Percentiles rank a stretch among this genome's conserved stretches.
phyloP scores from a whole-genome alignment of 1,140 invertebrate genomes.

The Ooceraea biroi region DNA sequence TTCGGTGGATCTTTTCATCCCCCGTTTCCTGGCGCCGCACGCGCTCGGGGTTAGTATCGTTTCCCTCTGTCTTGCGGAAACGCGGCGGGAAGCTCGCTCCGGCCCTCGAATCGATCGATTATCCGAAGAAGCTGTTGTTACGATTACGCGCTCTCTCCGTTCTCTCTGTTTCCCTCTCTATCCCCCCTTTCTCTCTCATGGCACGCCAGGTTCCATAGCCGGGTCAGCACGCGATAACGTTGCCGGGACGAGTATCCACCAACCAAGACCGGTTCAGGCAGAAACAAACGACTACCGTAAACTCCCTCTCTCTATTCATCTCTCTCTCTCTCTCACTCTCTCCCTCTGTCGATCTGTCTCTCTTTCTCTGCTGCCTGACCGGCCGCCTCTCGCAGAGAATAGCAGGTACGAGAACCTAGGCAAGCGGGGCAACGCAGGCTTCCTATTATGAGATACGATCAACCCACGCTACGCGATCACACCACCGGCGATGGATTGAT shows the following conservation, averaged over 20 bases:
- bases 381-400: constrained; percentile 42
- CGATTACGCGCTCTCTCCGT: constrained; percentile 41
- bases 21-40: constrained; percentile 50
- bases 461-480: constrained; percentile 47
- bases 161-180: neutral
- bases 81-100: constrained; percentile 55
- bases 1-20: constrained; percentile 52
- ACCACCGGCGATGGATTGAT: constrained; percentile 52
- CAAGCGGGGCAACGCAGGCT: constrained; percentile 39
- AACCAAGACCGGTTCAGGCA: constrained; percentile 53
- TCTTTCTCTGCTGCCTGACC: neutral
- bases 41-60: constrained; percentile 54
- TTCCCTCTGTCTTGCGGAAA: constrained; percentile 57
- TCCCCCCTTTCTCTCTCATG: constrained; percentile 3
- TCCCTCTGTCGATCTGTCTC: constrained; percentile 27
- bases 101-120: constrained; percentile 66
- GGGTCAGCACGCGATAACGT: constrained; percentile 59
- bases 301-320: constrained; percentile 32
- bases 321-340: constrained; percentile 38
- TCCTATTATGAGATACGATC: constrained; percentile 63
- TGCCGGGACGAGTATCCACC: constrained; percentile 58
- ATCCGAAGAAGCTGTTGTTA: constrained; percentile 68
- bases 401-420: constrained; percentile 54
- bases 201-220: constrained; percentile 52
- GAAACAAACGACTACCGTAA: constrained; percentile 64